phyloP scores from a whole-genome alignment of 2,797 vertebrate species.

The Lithobates pipiens region DNA sequence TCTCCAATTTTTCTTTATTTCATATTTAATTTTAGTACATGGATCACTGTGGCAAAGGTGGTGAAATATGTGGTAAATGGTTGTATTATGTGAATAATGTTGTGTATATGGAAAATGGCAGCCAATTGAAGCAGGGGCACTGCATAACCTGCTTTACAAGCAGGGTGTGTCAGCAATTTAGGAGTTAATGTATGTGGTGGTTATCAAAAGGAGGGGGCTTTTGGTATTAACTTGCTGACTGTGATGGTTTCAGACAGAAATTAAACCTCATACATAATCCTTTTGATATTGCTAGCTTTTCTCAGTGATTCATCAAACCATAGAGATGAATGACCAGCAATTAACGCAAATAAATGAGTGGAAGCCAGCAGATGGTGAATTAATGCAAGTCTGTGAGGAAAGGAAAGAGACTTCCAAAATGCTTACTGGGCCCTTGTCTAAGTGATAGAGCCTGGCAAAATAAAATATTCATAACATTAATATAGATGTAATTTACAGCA shows the following conservation, averaged over 20 bases:
- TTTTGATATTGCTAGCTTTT: slow-evolving; percentile 59
- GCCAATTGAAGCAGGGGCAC: not conserved
- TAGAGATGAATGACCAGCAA: slow-evolving; percentile 61
- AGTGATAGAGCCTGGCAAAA: slow-evolving; percentile 10
- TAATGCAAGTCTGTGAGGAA: slow-evolving; percentile 55
- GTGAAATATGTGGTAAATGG: slow-evolving; percentile 43
- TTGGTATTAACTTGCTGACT: slow-evolving; percentile 58
- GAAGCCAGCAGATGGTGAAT: slow-evolving; percentile 58
- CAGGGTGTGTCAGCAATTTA: not conserved
- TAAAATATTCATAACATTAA: slow-evolving; percentile 23
- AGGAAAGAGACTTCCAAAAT: slow-evolving; percentile 45
- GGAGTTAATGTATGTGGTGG: slow-evolving; percentile 44
- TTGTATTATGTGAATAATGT: slow-evolving; percentile 25
- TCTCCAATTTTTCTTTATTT: slow-evolving; percentile 62
- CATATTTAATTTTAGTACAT: slow-evolving; percentile 56
- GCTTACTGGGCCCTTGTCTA: slow-evolving; percentile 41
- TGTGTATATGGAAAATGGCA: slow-evolving; percentile 23
- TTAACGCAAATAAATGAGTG: slow-evolving; percentile 60
- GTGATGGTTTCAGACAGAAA: slow-evolving; percentile 54
- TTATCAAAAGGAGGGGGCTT: slow-evolving; percentile 19
- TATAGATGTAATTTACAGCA: not conserved
- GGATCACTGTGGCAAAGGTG: slow-evolving; percentile 43
- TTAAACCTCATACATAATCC: slow-evolving; percentile 62
- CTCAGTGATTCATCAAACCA: slow-evolving; percentile 60
- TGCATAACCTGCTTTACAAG: slow-evolving; percentile 10